These are phyloP conservation scores for Mesoclemmys tuberculata DNA, from an alignment of 2,113 vertebrate genomes.

Conservation along the genomic window DNA sequence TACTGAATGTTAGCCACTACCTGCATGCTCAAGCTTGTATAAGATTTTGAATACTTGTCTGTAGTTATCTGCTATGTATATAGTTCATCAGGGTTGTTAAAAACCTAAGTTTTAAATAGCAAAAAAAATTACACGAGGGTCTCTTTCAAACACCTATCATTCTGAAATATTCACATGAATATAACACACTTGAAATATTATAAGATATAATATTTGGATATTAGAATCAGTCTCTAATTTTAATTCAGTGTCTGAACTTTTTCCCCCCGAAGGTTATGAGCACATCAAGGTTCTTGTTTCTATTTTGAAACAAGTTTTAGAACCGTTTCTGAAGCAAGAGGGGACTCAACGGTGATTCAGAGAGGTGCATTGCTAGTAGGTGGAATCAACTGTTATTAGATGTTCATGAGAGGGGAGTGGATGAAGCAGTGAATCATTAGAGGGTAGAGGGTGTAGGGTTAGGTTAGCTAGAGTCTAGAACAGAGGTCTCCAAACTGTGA, in stretches of 20 bases:
- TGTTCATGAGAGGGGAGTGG: not conserved
- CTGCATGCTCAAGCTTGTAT: not conserved
- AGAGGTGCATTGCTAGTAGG: not conserved
- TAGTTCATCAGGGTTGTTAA: not conserved
- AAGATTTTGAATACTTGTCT: not conserved
- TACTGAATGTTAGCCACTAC: not conserved
- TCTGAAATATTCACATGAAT: not conserved
- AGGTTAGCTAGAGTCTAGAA: no score
- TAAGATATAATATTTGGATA: not conserved
- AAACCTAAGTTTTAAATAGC: not conserved
- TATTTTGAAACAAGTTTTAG: not conserved
- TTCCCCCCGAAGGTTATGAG: not conserved
- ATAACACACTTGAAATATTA: not conserved
- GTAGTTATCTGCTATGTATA: not conserved
- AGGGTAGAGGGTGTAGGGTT: no score
- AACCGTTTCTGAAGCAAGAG: not conserved
- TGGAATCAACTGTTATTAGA: not conserved
- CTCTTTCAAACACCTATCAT: not conserved
- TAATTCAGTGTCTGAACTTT: not conserved
- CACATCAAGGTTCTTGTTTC: not conserved
- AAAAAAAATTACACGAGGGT: not conserved
- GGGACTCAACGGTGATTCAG: not conserved
- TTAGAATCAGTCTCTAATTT: not conserved
- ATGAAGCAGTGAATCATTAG: not conserved
- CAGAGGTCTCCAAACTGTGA: no score